Base-by-base conservation (phyloP, 2,888 invertebrate genomes). In the Sceliomorpha sp. region DNA sequence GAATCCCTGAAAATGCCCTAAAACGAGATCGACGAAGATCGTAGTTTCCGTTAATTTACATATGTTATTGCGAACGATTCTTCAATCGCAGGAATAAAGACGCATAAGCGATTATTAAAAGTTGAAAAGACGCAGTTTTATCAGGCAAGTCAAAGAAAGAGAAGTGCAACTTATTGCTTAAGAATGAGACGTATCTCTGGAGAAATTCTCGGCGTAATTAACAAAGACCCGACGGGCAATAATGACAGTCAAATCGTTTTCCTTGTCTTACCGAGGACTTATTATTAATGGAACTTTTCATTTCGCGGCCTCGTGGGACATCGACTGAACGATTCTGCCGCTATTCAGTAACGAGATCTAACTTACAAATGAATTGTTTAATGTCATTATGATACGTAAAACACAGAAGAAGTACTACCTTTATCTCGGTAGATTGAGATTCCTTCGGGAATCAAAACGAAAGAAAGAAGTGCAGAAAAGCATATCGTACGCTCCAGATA, bases 131-230 rank as follows among this genome's bases (percentile, higher is more conserved):
- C 48, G 42, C 45, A 45, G 44, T 70, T 63, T 59, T 34, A 59
- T 58, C 42, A 48, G 12, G 12, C 24, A 26, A 37, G 31, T 45
- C 36, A 27, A 66, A 53, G 39, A 26, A 32, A 34, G n/a, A 31
- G 10, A 13, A 53, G 40, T 51, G 45, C 44, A 60, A 60, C 44
- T 59, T 39, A 47, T 36, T 48, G 39, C 40, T 45, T 40, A 53
- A 60, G 53, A 63, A 17, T 1, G 50, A 26, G 39, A 34, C 24
- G 15, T 34, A 71, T 68, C 77, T 60, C 72, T 4, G 42, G 75
- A 74, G 72, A 71, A 72, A 74, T 45, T 20, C 71, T 72, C 66
- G 66, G 63, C 71, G 70, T 78, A 77, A 77, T 82, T 80, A 82
- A 76, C 77, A 62, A 59, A 75, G 58, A 73, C 74, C 74, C 72